Evolutionary conservation across 2,888 invertebrate species (phyloP).

Genomic region (Catocala nupta): DNA sequence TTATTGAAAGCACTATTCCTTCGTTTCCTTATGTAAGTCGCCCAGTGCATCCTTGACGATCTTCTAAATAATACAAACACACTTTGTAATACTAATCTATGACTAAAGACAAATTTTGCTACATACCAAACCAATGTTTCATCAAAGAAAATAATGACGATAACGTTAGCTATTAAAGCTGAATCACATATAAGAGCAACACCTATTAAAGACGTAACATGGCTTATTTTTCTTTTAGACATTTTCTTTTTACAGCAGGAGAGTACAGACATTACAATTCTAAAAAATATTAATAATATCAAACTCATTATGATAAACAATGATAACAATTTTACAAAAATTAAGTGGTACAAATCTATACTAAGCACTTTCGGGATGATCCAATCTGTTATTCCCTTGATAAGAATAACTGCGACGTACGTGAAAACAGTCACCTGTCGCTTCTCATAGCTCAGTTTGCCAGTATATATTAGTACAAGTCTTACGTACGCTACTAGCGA

Average conservation of each 20-base stretch:
- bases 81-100: too few relatives aligned
- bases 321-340: neutral
- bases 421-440: slow-evolving; percentile 5
- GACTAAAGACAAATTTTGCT: too few relatives aligned
- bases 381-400: neutral
- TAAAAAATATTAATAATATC: slow-evolving; percentile 3
- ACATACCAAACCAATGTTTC: too few relatives aligned
- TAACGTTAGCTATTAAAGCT: neutral
- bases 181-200: slow-evolving; percentile 10
- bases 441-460: slow-evolving; percentile 11
- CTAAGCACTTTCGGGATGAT: neutral
- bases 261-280: slow-evolving; percentile 11
- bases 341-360: neutral
- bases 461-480: slow-evolving; percentile 7
- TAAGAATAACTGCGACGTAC: neutral
- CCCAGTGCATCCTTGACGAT: too few relatives aligned
- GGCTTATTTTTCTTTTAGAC: slow-evolving; percentile 6
- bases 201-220: slow-evolving; percentile 10
- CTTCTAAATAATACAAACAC: too few relatives aligned
- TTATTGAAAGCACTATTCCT: too few relatives aligned
- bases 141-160: too few relatives aligned
- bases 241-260: slow-evolving; percentile 6
- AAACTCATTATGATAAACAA: slow-evolving; percentile 4
- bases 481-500: slow-evolving; percentile 3
- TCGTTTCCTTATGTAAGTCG: too few relatives aligned